These are phyloP conservation scores for Cyclura pinguis DNA, from an alignment of 2,797 vertebrate species.

Conservation along the genomic window DNA sequence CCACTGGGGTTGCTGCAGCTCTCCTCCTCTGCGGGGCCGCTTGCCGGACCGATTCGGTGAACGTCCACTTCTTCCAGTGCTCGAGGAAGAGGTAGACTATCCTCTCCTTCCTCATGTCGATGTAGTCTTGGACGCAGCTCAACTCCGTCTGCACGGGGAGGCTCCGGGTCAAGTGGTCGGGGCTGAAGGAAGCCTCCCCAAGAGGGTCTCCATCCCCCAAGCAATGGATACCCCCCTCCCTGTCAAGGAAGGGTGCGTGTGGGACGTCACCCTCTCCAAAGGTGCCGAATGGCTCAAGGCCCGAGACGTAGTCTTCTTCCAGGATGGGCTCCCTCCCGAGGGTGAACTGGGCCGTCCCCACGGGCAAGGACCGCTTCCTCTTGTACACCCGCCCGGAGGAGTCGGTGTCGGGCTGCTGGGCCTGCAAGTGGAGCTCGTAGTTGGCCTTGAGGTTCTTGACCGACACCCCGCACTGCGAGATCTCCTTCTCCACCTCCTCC, in stretches of 20 bases:
- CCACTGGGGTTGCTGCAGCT: conserved; percentile 38
- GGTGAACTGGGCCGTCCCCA: conserved; percentile 73
- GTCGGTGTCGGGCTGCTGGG: conserved; percentile 57
- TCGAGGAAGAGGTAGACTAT: conserved; percentile 93
- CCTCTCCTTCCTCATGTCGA: conserved; percentile 91
- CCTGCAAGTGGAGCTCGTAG: conserved; percentile 86
- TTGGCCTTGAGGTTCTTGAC: conserved; percentile 93
- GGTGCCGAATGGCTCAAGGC: conserved; percentile 54
- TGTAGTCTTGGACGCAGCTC: conserved; percentile 85
- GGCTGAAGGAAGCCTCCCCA: conserved; percentile 74
- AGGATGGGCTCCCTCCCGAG: conserved; percentile 80
- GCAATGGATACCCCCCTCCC: conserved; percentile 66
- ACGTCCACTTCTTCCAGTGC: conserved; percentile 93
- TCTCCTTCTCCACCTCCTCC: conserved; percentile 91
- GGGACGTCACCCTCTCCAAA: conserved; percentile 62
- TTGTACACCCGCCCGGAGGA: conserved; percentile 81
- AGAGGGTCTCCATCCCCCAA: not conserved
- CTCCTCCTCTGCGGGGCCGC: conserved; percentile 69
- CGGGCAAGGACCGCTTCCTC: conserved; percentile 83
- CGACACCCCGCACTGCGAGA: conserved; percentile 93
- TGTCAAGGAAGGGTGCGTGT: conserved; percentile 71
- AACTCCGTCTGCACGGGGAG: conserved; percentile 85
- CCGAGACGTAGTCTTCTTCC: conserved; percentile 79
- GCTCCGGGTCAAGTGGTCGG: conserved; percentile 80
- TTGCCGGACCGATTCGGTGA: conserved; percentile 79